Evolutionary conservation across 2,797 vertebrate species (phyloP).

Genomic region (Macroramphosus scolopax): DNA sequence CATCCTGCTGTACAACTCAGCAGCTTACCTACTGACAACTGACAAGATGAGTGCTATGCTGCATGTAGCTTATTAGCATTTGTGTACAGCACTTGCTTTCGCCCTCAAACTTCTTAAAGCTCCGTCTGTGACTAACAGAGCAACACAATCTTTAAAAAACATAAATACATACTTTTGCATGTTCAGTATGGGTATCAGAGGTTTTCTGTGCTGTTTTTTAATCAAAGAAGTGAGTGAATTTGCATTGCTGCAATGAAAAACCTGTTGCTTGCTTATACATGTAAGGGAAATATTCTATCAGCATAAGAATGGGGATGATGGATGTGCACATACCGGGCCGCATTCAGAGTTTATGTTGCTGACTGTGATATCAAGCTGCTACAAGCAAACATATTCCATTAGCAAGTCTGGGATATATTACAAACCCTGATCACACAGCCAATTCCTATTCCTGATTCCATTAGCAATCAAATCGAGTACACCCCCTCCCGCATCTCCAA

Average conservation of each 20-base stretch:
- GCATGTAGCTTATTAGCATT: slow-evolving; percentile 57
- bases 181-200: slow-evolving; percentile 14
- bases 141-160: slow-evolving; percentile 28
- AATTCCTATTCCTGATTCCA: slow-evolving; percentile 37
- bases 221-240: slow-evolving; percentile 1
- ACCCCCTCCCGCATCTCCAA: background rate
- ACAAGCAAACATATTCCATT: slow-evolving; percentile 58
- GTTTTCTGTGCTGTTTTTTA: slow-evolving; percentile 15
- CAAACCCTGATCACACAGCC: slow-evolving; percentile 47
- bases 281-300: slow-evolving; percentile 10
- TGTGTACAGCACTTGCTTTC: slow-evolving; percentile 52
- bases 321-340: slow-evolving; percentile 22
- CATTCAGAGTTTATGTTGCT: slow-evolving; percentile 48
- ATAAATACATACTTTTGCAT: slow-evolving; percentile 3
- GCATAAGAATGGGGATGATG: slow-evolving; percentile 21
- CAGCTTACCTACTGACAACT: slow-evolving; percentile 68
- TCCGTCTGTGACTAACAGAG: slow-evolving; percentile 40
- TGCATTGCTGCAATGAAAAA: slow-evolving; percentile 15
- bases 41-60: slow-evolving; percentile 37
- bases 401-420: slow-evolving; percentile 41
- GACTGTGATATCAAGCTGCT: slow-evolving; percentile 52
- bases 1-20: slow-evolving; percentile 59
- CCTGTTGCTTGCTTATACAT: slow-evolving; percentile 39
- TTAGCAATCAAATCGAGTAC: slow-evolving; percentile 38
- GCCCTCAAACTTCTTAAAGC: slow-evolving; percentile 41